A percentile compares a stretch with the other conserved stretches of the same genome.
These are phyloP conservation scores for Scaptomyza tumidula DNA, from an alignment of 2,888 invertebrate species.

Conservation along the genomic window DNA sequence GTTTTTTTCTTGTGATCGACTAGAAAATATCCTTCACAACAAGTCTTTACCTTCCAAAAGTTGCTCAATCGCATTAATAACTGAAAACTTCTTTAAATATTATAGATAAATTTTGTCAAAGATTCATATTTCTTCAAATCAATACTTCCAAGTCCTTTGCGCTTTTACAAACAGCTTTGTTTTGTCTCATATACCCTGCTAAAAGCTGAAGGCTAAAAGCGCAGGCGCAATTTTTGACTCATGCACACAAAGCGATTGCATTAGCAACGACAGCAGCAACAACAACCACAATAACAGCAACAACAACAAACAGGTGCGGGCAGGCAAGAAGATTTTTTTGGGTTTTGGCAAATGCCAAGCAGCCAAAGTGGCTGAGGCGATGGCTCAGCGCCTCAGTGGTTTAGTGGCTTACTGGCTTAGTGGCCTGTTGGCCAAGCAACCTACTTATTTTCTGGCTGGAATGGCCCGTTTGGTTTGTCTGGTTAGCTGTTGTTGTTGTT, in stretches of 20 bases:
- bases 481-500: slow-evolving; percentile 24
- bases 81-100: too few species aligned
- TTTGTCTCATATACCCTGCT: neutral
- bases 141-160: slow-evolving; percentile 1
- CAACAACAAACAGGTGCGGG: slow-evolving; percentile 44
- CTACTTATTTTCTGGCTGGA: slow-evolving; percentile 65
- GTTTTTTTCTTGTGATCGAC: too few species aligned
- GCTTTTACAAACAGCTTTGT: neutral
- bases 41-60: too few species aligned
- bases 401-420: slow-evolving; percentile 47
- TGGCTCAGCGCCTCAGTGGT: slow-evolving; percentile 27
- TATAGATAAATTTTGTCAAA: too few species aligned
- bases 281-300: slow-evolving; percentile 27
- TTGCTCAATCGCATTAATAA: too few species aligned
- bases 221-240: slow-evolving; percentile 55
- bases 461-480: slow-evolving; percentile 56
- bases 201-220: slow-evolving; percentile 21
- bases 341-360: slow-evolving; percentile 72
- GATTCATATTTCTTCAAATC: too few species aligned
- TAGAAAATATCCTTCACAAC: too few species aligned
- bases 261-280: slow-evolving; percentile 27
- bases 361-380: slow-evolving; percentile 23
- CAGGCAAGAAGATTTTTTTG: slow-evolving; percentile 53
- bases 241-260: slow-evolving; percentile 44
- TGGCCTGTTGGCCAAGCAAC: slow-evolving; percentile 75